These are phyloP conservation scores for Argentina silus DNA, from an alignment of 2,797 vertebrate genomes.

Conservation along the genomic window DNA sequence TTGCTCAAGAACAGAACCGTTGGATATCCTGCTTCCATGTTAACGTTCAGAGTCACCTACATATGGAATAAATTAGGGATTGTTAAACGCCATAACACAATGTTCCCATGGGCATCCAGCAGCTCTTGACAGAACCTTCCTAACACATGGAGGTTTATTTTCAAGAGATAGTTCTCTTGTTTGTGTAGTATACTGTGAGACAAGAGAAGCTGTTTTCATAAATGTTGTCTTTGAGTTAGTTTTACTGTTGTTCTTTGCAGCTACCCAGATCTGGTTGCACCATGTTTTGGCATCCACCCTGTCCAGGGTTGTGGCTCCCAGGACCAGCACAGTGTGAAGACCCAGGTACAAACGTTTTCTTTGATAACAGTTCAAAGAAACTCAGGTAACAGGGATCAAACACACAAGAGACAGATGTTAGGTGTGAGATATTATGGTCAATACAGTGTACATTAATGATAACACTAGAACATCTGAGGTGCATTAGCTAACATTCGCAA, in stretches of 20 bases:
- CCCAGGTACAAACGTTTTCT: slow-evolving; percentile 44
- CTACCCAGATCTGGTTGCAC: slow-evolving; percentile 61
- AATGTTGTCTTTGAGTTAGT: background rate
- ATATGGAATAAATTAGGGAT: background rate
- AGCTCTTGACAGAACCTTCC: background rate
- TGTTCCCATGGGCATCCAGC: background rate
- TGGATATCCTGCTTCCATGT: too few species aligned
- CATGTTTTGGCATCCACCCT: slow-evolving; percentile 59
- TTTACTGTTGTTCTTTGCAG: slow-evolving; percentile 43
- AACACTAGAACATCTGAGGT: background rate
- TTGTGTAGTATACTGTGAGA: background rate
- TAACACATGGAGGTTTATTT: background rate
- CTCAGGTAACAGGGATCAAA: background rate
- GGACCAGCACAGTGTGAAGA: slow-evolving; percentile 34
- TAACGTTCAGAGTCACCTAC: too few species aligned
- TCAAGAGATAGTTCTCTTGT: background rate
- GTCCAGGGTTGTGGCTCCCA: slow-evolving; percentile 38
- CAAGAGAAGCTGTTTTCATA: background rate
- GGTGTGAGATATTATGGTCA: background rate
- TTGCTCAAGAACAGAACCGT: too few species aligned
- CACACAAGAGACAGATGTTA: background rate
- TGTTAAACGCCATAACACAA: too few species aligned
- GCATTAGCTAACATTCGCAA: background rate
- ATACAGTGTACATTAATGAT: background rate
- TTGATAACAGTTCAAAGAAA: background rate